phyloP scores from a whole-genome alignment of 2,113 vertebrate species.

The Accipiter cooperii region DNA sequence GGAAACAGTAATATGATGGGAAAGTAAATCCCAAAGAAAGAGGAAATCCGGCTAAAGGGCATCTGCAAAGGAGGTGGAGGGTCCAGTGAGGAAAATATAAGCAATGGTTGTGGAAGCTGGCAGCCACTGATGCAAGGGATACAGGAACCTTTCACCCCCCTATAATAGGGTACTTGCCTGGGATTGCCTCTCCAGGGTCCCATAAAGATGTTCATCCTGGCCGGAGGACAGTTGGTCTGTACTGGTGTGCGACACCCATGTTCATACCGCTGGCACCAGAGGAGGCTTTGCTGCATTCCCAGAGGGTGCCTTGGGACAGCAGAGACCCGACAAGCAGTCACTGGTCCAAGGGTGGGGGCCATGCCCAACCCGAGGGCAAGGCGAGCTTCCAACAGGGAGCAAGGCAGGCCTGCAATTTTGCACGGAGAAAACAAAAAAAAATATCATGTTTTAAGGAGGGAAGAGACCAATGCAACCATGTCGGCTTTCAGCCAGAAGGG shows the following conservation, averaged over 20 bases:
- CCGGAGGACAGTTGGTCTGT: neutral
- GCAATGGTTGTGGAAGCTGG: neutral
- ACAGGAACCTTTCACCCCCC: neutral
- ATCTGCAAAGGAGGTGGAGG: constrained; percentile 3
- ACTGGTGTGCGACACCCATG: neutral
- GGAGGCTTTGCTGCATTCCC: neutral
- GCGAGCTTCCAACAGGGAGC: neutral
- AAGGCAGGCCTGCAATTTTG: neutral
- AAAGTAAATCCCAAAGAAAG: constrained; percentile 20
- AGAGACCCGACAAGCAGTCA: neutral
- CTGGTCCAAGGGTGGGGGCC: neutral
- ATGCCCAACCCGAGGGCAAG: neutral
- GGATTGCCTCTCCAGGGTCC: neutral
- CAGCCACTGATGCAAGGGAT: neutral
- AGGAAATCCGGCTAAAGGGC: neutral
- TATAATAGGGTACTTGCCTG: neutral
- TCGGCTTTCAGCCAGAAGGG: neutral
- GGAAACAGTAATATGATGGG: neutral
- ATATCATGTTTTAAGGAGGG: neutral
- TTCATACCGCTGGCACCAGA: neutral
- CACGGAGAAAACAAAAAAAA: neutral
- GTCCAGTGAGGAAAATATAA: neutral
- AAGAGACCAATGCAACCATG: neutral
- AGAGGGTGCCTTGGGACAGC: neutral
- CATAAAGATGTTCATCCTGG: neutral